phyloP scores from a whole-genome alignment of 1,140 invertebrate genomes.

The Cotesia glomerata region DNA sequence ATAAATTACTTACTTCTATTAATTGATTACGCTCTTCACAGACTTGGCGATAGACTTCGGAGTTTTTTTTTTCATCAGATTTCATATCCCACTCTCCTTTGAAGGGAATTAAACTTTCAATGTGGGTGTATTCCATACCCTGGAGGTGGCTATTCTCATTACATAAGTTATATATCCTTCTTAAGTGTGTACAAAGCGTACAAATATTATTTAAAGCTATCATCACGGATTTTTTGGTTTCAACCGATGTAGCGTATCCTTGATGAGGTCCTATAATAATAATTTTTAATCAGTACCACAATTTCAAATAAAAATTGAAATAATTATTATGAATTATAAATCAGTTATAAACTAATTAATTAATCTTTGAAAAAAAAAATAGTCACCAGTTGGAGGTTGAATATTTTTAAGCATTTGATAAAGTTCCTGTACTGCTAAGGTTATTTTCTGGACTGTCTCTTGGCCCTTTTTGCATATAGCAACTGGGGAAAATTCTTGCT shows the following conservation, averaged over 20 bases:
- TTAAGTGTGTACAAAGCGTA: conserved; percentile 80
- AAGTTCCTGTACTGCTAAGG: conserved; percentile 85
- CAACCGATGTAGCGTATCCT: conserved; percentile 73
- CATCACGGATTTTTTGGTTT: conserved; percentile 85
- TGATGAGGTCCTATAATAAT: conserved; percentile 70
- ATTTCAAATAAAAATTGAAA: no score
- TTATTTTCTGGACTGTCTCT: conserved; percentile 93
- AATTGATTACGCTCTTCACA: conserved; percentile 80
- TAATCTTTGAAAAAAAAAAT: not conserved
- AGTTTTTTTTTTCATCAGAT: conserved; percentile 79
- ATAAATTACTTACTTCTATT: conserved; percentile 68
- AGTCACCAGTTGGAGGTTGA: conserved; percentile 67
- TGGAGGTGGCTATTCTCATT: conserved; percentile 81
- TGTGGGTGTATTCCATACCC: conserved; percentile 88
- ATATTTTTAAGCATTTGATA: conserved; percentile 84
- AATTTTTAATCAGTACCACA: no score
- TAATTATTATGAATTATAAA: no score
- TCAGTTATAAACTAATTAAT: not conserved
- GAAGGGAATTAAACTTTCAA: conserved; percentile 87
- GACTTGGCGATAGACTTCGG: conserved; percentile 74
- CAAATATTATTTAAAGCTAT: conserved; percentile 78
- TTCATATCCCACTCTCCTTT: conserved; percentile 83
- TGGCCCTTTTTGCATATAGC: conserved; percentile 86
- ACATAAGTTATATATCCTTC: conserved; percentile 89
- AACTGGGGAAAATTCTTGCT: conserved; percentile 77